Percentiles rank a stretch among this genome's conserved stretches.
These are phyloP conservation scores for Chaenocephalus aceratus DNA, from an alignment of 2,113 vertebrate genomes.

Conservation along the genomic window DNA sequence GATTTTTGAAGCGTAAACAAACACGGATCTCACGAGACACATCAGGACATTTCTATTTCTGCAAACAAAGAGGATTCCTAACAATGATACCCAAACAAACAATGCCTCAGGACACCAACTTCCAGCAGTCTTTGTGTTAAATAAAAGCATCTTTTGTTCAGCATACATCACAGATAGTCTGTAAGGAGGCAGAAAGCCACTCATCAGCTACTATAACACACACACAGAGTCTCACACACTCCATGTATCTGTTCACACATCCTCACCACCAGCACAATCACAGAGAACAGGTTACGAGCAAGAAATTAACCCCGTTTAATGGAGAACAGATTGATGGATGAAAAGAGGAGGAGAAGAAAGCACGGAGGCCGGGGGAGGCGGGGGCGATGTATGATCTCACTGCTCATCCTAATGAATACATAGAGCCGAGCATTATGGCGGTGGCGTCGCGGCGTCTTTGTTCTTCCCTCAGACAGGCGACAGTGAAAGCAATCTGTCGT, in stretches of 20 bases:
- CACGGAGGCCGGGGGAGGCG: background rate
- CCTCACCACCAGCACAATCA: slow-evolving; percentile 8
- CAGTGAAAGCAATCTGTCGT: slow-evolving; percentile 98
- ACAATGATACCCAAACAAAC: background rate
- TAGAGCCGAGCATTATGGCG: slow-evolving; percentile 91
- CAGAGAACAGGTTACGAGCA: slow-evolving; percentile 29
- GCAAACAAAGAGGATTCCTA: background rate
- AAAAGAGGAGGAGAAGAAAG: slow-evolving; percentile 34
- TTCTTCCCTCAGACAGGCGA: slow-evolving; percentile 90
- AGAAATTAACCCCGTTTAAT: slow-evolving; percentile 62
- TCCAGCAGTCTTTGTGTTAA: too few species aligned
- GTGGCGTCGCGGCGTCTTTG: slow-evolving; percentile 90
- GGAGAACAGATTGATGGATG: slow-evolving; percentile 50
- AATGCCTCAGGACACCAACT: background rate
- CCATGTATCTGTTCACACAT: background rate
- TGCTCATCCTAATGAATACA: slow-evolving; percentile 85
- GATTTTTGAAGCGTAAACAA: background rate
- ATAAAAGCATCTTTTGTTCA: background rate
- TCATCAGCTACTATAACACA: background rate
- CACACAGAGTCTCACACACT: background rate
- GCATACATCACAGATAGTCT: too few species aligned
- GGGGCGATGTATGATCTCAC: slow-evolving; percentile 44
- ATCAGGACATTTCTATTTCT: background rate
- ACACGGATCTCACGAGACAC: background rate
- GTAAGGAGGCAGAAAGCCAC: background rate